Evolutionary conservation across 2,797 vertebrate species (phyloP).

Genomic region (Poecilia picta): DNA sequence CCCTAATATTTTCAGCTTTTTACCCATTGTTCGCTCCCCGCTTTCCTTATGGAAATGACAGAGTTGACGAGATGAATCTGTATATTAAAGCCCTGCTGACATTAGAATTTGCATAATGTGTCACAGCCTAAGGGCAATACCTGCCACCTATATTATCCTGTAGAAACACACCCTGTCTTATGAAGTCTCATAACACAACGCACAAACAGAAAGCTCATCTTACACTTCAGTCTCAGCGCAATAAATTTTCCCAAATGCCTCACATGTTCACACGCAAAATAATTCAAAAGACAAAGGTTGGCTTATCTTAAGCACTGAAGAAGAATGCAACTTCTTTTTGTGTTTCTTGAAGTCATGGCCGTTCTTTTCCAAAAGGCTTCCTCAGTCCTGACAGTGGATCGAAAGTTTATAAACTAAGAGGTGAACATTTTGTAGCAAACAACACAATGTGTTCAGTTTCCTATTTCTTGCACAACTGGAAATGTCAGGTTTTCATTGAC

Average conservation of each 20-base stretch:
- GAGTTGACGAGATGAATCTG: slow-evolving; percentile 95
- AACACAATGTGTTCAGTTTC: neutral
- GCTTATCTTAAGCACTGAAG: neutral
- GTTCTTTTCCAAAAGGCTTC: neutral
- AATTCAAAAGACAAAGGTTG: neutral
- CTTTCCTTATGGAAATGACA: slow-evolving; percentile 94
- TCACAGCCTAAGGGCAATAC: slow-evolving; percentile 94
- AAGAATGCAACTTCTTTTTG: neutral
- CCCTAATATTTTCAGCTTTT: slow-evolving; percentile 49
- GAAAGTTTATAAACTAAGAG: neutral
- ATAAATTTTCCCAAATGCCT: slow-evolving; percentile 4
- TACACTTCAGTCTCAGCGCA: slow-evolving; percentile 14
- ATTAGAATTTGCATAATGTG: slow-evolving; percentile 99
- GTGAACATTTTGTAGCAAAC: neutral
- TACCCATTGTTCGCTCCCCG: slow-evolving; percentile 79
- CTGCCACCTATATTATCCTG: slow-evolving; percentile 97
- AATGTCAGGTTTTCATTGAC: neutral
- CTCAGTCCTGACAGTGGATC: neutral
- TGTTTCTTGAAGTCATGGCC: neutral
- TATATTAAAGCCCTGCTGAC: slow-evolving; percentile 99
- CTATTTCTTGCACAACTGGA: neutral
- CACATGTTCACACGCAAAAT: neutral
- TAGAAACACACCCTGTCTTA: slow-evolving; percentile 80
- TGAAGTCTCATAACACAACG: slow-evolving; percentile 13
- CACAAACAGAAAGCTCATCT: slow-evolving; percentile 16